These are phyloP conservation scores for Tetramorium parvispinum DNA, from an alignment of 1,140 invertebrate species.

Conservation along the genomic window DNA sequence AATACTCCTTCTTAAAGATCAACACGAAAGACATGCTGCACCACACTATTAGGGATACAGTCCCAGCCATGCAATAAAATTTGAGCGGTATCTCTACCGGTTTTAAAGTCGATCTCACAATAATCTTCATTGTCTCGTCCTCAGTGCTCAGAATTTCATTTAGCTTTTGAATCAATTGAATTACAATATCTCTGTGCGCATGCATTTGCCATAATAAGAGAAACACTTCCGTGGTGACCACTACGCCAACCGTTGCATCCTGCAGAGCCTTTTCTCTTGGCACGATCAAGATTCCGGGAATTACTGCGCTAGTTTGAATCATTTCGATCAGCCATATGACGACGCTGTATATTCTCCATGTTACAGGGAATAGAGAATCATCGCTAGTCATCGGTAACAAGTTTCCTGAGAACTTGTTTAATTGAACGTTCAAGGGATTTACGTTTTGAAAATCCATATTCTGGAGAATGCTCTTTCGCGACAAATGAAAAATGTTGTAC, in stretches of 20 bases:
- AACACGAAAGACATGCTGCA: neutral
- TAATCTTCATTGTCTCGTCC: neutral
- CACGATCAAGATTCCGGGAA: conserved; percentile 45
- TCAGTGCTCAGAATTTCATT: neutral
- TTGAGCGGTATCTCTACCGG: conserved; percentile 6
- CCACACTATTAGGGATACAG: conserved; percentile 4
- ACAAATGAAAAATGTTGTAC: neutral
- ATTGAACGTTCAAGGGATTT: conserved; percentile 58
- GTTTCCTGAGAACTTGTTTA: conserved; percentile 65
- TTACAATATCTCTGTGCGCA: neutral
- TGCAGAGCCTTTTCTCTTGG: conserved; percentile 44
- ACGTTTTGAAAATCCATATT: conserved; percentile 67
- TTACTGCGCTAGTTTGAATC: neutral
- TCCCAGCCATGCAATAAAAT: conserved; percentile 18
- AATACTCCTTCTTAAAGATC: neutral
- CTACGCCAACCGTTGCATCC: conserved; percentile 21
- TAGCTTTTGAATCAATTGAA: neutral
- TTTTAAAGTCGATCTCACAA: conserved; percentile 13
- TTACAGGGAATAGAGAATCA: conserved; percentile 4
- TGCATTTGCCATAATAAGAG: conserved; percentile 24
- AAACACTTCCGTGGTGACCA: conserved; percentile 11
- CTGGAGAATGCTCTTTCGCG: neutral
- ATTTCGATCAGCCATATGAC: conserved; percentile 36
- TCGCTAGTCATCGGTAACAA: conserved; percentile 54
- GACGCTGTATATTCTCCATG: conserved; percentile 26